These are phyloP conservation scores for Enteromius trimaculatus DNA, from an alignment of 2,797 vertebrate genomes.

Conservation along the genomic window DNA sequence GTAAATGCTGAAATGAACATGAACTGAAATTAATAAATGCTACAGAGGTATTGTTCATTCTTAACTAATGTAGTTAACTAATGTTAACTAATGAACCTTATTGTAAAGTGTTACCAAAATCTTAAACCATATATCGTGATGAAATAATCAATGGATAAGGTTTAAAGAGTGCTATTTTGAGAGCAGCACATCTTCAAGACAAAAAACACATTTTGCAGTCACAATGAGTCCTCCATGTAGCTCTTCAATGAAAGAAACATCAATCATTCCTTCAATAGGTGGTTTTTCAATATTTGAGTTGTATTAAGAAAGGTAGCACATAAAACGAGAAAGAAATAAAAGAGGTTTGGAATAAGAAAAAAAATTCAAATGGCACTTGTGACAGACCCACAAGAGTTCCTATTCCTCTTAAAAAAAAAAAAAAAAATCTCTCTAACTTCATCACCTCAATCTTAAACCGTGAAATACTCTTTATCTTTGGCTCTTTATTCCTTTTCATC, in stretches of 20 bases:
- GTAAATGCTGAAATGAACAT: no score
- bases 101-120: background rate
- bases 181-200: background rate
- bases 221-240: background rate
- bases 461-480: conserved; percentile 12
- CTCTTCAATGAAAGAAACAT: conserved; percentile 7
- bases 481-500: background rate
- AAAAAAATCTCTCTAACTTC: background rate
- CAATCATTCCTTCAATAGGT: background rate
- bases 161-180: background rate
- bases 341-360: background rate
- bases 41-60: no score
- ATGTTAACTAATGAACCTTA: no score
- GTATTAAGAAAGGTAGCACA: background rate
- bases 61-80: no score
- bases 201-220: background rate
- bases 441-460: background rate
- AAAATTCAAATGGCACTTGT: background rate
- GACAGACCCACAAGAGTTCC: background rate
- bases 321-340: background rate
- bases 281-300: background rate
- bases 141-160: background rate
- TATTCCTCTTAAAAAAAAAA: no score
- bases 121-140: background rate
- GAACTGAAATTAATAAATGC: no score